Evolutionary conservation across 2,113 vertebrate genomes (phyloP), one percentile per base, ranked within the genome.

Genomic region (Irena cyanogastra): DNA sequence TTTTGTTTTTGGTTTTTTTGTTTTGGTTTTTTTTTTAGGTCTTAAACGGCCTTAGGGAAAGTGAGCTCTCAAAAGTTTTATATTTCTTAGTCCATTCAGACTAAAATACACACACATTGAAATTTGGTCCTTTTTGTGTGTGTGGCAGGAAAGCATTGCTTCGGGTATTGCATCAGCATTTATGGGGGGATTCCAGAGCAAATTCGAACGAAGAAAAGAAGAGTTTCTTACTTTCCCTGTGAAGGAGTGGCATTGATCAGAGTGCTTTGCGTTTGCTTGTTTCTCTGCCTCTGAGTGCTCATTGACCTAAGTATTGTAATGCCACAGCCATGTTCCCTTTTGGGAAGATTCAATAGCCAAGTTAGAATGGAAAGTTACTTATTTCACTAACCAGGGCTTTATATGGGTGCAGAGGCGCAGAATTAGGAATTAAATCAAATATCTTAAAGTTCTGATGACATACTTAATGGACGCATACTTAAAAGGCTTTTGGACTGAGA

Each of bases 71-170:
- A 10, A 30, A 52, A 37, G 18, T 45, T 49, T 28, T 26, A 0
- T 56, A 14, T 23, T 47, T 77, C 27, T 45, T 19, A 3, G 53
- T 22, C 18, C n/a, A 0, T 50, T 69, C 16, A 11, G 15, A 12
- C 56, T 69, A 26, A 77, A 85, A 81, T 44, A 16, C 8, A 7
- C 1, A 0, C 45, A 41, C 6, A 0, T 0, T 1, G 21, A 12
- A 37, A 61, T 71, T 81, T 54, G 27, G 39, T 75, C 4, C 3
- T 16, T 86, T 78, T 64, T 53, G 5, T 27, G 18, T 65, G 53
- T 44, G 24, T 12, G 28, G 6, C 7, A 16, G 72, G 35, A 69
- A 65, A 41, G 14, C 39, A 1, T 42, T 81, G 16, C 4, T 90
- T 74, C 31, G 69, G 10, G 7, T 85, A 37, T 69, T 94, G 50